Conservation (phyloP, 2,113 vertebrate genomes). For the Plectropomus leopardus region DNA sequence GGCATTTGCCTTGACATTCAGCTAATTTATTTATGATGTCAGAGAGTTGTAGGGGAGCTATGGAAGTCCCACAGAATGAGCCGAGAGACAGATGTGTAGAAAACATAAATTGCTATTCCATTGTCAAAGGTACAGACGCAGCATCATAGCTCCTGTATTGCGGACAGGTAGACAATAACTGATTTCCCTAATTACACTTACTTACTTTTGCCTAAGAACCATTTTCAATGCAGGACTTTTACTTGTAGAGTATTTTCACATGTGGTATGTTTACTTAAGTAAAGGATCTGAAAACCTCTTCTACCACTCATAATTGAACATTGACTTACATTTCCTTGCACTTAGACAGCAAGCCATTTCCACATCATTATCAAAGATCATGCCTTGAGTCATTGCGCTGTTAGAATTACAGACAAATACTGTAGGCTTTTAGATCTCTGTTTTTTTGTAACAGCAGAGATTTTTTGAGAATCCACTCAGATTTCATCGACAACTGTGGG, state of each 20-base stretch:
- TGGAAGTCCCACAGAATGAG: constrained; percentile 1
- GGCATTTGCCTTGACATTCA: constrained; percentile 45
- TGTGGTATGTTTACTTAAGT: too few relatives aligned
- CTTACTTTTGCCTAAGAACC: too few relatives aligned
- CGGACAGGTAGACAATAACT: not conserved
- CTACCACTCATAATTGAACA: too few relatives aligned
- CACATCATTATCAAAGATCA: not conserved
- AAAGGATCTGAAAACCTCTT: too few relatives aligned
- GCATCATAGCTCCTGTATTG: not conserved
- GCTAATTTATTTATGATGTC: constrained; percentile 45
- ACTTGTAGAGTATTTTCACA: too few relatives aligned
- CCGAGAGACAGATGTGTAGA: constrained; percentile 4
- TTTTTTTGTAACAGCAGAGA: constrained; percentile 4
- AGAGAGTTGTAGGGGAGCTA: not conserved
- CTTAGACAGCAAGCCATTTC: not conserved
- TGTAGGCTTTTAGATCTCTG: constrained; percentile 18
- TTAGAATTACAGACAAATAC: not conserved
- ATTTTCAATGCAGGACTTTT: too few relatives aligned
- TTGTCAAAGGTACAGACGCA: not conserved
- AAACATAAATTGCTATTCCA: not conserved
- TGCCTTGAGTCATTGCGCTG: not conserved
- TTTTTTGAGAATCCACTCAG: constrained; percentile 26
- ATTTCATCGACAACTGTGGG: not conserved
- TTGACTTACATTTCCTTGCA: not conserved
- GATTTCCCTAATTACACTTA: too few relatives aligned